Evolutionary conservation across 64 coral and sea anemone genomes (phyloP).

Genomic region (Montipora efflorescens): DNA sequence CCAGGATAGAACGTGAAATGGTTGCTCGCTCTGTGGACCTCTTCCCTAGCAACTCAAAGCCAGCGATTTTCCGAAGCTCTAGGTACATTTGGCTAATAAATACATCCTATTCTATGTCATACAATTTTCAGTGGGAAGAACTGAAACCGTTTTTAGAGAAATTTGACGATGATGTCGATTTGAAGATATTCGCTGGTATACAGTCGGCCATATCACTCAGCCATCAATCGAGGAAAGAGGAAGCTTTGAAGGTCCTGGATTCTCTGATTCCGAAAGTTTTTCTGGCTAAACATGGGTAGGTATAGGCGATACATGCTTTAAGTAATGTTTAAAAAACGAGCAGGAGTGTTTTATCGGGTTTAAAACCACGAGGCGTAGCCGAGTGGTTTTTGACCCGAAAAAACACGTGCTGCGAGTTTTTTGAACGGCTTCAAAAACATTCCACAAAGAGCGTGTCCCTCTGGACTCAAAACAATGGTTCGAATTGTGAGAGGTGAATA

Average conservation of each 20-base stretch:
- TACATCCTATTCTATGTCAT: constrained; percentile 9
- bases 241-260: constrained; percentile 40
- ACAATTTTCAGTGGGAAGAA: constrained; percentile 48
- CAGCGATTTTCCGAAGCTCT: constrained; percentile 14
- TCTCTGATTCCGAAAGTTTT: constrained; percentile 1
- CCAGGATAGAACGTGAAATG: background rate
- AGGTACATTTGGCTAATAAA: constrained; percentile 59
- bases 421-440: no score
- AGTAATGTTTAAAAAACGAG: no score
- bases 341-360: no score
- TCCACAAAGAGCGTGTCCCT: no score
- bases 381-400: no score
- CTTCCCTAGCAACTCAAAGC: background rate
- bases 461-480: no score
- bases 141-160: background rate
- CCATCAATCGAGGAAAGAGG: constrained; percentile 31
- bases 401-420: no score
- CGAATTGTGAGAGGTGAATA: no score
- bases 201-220: constrained; percentile 12
- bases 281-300: constrained; percentile 35
- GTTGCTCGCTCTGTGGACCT: background rate
- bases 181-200: constrained; percentile 43
- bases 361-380: no score
- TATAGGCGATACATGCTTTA: background rate
- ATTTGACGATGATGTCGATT: constrained; percentile 32